Evolutionary conservation across 2,113 vertebrate genomes (phyloP).

Genomic region (Tachycineta bicolor): DNA sequence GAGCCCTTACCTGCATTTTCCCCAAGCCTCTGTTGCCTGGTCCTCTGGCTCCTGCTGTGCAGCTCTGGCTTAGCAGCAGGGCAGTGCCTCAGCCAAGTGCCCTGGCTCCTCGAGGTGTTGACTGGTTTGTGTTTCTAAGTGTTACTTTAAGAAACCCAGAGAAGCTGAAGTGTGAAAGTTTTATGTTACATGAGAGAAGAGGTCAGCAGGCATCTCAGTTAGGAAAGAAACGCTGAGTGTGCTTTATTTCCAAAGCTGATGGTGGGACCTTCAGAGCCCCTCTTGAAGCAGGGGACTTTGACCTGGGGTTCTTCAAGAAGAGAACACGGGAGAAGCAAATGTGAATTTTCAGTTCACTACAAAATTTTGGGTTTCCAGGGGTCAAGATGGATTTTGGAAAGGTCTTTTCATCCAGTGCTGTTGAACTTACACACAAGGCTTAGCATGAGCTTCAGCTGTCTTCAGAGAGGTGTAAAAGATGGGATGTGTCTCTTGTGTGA

Average conservation of each 20-base stretch:
- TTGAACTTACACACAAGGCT: neutral
- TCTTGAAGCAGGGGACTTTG: neutral
- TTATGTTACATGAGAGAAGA: conserved; percentile 54
- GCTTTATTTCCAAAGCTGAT: conserved; percentile 25
- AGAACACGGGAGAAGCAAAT: neutral
- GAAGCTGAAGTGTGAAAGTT: conserved; percentile 52
- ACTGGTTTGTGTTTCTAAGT: conserved; percentile 60
- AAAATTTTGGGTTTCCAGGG: neutral
- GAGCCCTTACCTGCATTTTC: neutral
- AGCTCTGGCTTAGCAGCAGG: neutral
- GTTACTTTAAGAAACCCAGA: conserved; percentile 67
- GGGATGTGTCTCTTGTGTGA: neutral
- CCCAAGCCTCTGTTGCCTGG: neutral
- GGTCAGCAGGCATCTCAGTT: conserved; percentile 31
- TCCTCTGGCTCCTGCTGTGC: neutral
- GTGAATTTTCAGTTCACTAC: neutral
- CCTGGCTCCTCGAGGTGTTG: neutral
- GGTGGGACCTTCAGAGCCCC: neutral
- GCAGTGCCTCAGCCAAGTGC: conserved; percentile 7
- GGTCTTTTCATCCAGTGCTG: neutral
- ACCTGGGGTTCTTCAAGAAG: neutral
- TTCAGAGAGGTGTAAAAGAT: neutral
- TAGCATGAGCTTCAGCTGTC: neutral
- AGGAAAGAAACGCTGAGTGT: neutral
- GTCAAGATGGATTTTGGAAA: neutral